These are phyloP conservation scores for Pyralis farinalis DNA, from an alignment of 2,888 invertebrate species.

Conservation along the genomic window DNA sequence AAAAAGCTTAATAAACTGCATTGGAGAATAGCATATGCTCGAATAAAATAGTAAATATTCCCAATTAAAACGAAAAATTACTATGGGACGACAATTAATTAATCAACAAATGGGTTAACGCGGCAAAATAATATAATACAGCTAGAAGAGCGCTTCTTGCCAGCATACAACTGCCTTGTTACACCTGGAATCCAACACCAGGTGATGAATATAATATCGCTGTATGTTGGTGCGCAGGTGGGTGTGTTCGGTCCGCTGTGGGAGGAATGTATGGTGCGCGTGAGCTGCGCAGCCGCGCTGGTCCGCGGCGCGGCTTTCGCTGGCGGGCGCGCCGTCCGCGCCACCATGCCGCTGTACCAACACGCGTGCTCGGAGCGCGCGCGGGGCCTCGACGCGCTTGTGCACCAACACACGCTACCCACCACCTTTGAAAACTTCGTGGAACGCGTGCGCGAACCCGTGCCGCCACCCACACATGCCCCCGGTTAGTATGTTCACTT, in stretches of 20 bases:
- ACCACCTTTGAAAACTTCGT: conserved; percentile 94
- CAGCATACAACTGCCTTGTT: too few species aligned
- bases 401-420: conserved; percentile 91
- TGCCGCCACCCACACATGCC: conserved; percentile 19
- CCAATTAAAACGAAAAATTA: too few species aligned
- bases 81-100: too few species aligned
- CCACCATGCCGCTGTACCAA: conserved; percentile 93
- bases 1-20: too few species aligned
- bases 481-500: background rate
- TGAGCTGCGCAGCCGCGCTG: conserved; percentile 87
- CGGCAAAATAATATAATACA: too few species aligned
- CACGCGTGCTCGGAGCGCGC: conserved; percentile 97
- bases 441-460: conserved; percentile 58
- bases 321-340: conserved; percentile 95
- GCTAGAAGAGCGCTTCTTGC: too few species aligned
- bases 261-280: conserved; percentile 88
- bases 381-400: conserved; percentile 91
- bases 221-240: conserved; percentile 72
- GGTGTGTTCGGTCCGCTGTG: conserved; percentile 98
- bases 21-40: too few species aligned
- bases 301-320: conserved; percentile 93
- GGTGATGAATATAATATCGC: too few species aligned
- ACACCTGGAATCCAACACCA: too few species aligned
- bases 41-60: too few species aligned
- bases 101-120: too few species aligned